Evolutionary conservation across 2,113 vertebrate species (phyloP).

Genomic region (Taurulus bubalis): DNA sequence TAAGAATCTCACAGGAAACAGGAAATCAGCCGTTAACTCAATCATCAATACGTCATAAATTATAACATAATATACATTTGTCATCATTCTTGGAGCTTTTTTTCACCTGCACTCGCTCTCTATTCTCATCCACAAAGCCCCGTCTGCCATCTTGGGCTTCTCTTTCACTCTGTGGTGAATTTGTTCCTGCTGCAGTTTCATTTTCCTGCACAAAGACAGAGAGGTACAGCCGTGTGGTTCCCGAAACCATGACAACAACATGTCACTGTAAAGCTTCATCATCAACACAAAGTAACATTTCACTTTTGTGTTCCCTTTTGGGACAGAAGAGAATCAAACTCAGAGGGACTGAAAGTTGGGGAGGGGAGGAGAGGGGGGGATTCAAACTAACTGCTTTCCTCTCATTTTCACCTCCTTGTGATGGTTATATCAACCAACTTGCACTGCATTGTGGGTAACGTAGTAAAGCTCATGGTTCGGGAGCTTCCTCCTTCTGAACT

Average conservation of each 20-base stretch:
- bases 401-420: slow-evolving; percentile 57
- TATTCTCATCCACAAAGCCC: slow-evolving; percentile 60
- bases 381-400: slow-evolving; percentile 55
- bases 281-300: slow-evolving; percentile 80
- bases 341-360: slow-evolving; percentile 1
- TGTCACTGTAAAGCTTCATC: slow-evolving; percentile 80
- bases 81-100: slow-evolving; percentile 52
- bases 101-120: slow-evolving; percentile 18
- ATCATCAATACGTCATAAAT: slow-evolving; percentile 42
- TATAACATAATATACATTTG: slow-evolving; percentile 63
- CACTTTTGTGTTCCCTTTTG: slow-evolving; percentile 47
- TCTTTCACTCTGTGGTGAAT: slow-evolving; percentile 44
- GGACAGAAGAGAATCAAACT: slow-evolving; percentile 47
- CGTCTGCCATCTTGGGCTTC: slow-evolving; percentile 70
- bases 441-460: slow-evolving; percentile 69
- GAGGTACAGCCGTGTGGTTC: slow-evolving; percentile 65
- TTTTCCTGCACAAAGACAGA: slow-evolving; percentile 63
- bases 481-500: slow-evolving; percentile 65
- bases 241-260: slow-evolving; percentile 75
- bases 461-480: slow-evolving; percentile 72
- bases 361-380: background rate
- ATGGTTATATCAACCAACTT: slow-evolving; percentile 13
- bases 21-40: slow-evolving; percentile 39
- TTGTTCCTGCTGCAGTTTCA: slow-evolving; percentile 60
- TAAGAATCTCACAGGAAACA: slow-evolving; percentile 54